Base-by-base conservation (phyloP, 2,113 vertebrate genomes). In the Platysteira castanea region DNA sequence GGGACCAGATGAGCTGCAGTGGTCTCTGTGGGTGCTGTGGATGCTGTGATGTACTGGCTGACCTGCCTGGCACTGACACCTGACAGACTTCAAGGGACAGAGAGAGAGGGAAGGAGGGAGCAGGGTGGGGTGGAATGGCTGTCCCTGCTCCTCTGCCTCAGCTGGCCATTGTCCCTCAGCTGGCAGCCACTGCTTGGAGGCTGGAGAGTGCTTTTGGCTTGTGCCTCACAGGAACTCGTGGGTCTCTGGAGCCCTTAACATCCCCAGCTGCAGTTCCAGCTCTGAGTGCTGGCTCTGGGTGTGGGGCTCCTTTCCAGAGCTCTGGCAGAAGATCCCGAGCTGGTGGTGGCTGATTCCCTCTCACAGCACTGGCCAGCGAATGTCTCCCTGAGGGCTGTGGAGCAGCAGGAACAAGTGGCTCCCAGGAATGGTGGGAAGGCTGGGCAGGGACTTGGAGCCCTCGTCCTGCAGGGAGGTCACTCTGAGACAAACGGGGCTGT, bases 391-490 rank as follows among this genome's bases (percentile, higher is more conserved):
- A 50, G 65, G 42, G 56, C 84, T 5, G 10, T 3, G 61, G 47
- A 46, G 61, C 24, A 17, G 59, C 44, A 9, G 68, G 42, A 53
- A 6, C 4, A 14, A 14, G 42, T 4, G 35, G 63, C 33, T 91
- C 42, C 50, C 53, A 13, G 30, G 53, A 37, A 13, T 4, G 39
- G 44, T 50, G 52, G 1, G 1, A 64, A 46, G n/a, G 54, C 30
- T 47, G 69, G 41, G n/a, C 30, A 9, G 16, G 9, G 37, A 16
- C 69, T 56, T 0, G 0, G 26, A 67, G 64, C 37, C 3, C 30
- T 47, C 1, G 0, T 8, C 12, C 84, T 53, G 37, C 65, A 30
- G 24, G 41, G 26, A 44, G 7, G 23, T 67, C 1, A 2, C 52
- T 53, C 21, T 28, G 57, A 47, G n/a, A 50, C 20, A n/a, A 3